Evolutionary conservation across 2,797 vertebrate genomes (phyloP).

Genomic region (Lepus townsendii): DNA sequence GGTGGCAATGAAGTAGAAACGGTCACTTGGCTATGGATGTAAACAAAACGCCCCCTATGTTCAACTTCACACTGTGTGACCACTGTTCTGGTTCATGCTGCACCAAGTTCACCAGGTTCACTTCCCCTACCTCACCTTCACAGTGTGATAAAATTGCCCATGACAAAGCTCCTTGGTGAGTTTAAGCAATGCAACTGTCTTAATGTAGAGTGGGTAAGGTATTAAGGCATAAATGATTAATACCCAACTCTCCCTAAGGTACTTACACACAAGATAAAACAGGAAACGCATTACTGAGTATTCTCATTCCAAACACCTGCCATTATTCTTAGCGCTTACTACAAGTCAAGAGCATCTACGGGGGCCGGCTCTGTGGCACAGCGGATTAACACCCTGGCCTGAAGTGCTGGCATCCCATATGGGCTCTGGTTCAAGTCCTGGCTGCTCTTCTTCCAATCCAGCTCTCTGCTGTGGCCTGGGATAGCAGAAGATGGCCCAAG

Average conservation of each 20-base stretch:
- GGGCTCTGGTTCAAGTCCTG: no score
- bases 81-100: background rate
- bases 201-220: background rate
- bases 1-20: background rate
- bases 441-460: no score
- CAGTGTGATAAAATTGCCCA: background rate
- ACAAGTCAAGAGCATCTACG: conserved; percentile 23
- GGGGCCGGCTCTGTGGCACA: no score
- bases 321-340: conserved; percentile 40
- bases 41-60: background rate
- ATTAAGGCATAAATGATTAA: conserved; percentile 43
- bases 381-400: no score
- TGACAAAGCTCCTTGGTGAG: background rate
- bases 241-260: conserved; percentile 5
- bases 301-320: conserved; percentile 47
- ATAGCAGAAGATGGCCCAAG: no score
- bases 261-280: conserved; percentile 44
- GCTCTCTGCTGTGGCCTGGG: no score
- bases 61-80: background rate
- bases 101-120: background rate
- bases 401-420: no score
- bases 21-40: background rate
- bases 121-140: background rate
- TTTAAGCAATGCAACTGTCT: conserved; percentile 28
- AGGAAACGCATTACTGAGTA: conserved; percentile 39